Base-by-base conservation (phyloP, 2,113 vertebrate genomes). In the Scartelaos histophorus region DNA sequence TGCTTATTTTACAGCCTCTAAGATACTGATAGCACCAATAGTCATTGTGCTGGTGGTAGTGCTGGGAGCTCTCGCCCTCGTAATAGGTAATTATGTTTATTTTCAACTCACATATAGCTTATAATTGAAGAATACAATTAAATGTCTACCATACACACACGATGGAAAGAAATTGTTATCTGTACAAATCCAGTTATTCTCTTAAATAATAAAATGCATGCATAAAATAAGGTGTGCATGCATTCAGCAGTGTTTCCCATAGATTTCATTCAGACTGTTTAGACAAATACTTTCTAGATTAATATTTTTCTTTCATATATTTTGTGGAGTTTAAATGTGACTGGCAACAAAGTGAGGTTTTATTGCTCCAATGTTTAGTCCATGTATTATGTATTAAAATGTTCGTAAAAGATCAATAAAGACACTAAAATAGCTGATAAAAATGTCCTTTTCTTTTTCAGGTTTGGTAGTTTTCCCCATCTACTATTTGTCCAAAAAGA, bases 401-500 rank as follows among this genome's bases (percentile, higher is more conserved):
- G 7, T 43, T 9, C 9, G 16, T 16, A 47, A 47, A 47, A 19
- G 1, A n/a, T 19, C 49, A 19, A 53, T 53, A 24, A 58, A 12
- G 25, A 12, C 0, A 5, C 24, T 25, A 13, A 58, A 58, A 58
- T 58, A 6, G 5, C 13, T 51, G 3, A 51, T 4, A 51, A 10
- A 53, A 47, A n/a, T 57, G 57, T 19, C 4, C 13, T 19, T 53
- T 47, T 49, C 7, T 35, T 15, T 64, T 68, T 1, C 85, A 99
- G 98, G 97, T 90, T 91, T 97, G 82, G 93, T 99, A 79, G 95
- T 94, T 72, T 96, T 98, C 87, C 98, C 98, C 38, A 89, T 98
- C 89, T 99, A 98, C 94, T 98, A 96, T 83, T 93, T 97, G 92
- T 99, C 96, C 92, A 98, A 98, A 93, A 96, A 94, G 92, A 95